phyloP scores from a whole-genome alignment of 2,888 invertebrate genomes.

The Terebella lapidaria region DNA sequence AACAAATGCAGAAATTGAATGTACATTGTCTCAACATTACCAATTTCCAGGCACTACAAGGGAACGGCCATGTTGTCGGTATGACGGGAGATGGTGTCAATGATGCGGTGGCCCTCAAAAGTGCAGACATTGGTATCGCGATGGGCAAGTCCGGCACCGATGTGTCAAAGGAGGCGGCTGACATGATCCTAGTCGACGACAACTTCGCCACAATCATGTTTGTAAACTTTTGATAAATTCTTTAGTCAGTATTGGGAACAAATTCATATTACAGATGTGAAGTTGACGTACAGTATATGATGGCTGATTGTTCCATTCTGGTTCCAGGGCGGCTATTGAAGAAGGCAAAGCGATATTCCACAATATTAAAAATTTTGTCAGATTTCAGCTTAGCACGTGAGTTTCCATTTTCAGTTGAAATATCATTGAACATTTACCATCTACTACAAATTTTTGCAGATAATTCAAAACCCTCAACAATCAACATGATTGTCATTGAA shows the following conservation, averaged over 20 bases:
- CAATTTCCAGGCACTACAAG: slow-evolving; percentile 69
- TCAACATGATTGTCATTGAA: background rate
- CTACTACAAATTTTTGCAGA: background rate
- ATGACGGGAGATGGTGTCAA: slow-evolving; percentile 99
- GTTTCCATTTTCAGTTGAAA: too few relatives aligned
- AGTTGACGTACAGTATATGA: too few relatives aligned
- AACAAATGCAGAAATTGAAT: background rate
- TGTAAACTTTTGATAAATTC: slow-evolving; percentile 55
- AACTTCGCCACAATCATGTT: slow-evolving; percentile 96
- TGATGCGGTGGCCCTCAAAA: slow-evolving; percentile 94
- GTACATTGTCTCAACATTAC: background rate
- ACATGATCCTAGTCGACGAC: slow-evolving; percentile 98
- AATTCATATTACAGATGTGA: too few relatives aligned
- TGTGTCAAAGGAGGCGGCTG: slow-evolving; percentile 98
- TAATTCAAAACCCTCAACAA: background rate
- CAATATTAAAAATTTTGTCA: slow-evolving; percentile 99
- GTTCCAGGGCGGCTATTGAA: slow-evolving; percentile 83
- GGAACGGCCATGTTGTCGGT: slow-evolving; percentile 87
- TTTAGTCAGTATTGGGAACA: background rate
- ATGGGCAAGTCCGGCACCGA: slow-evolving; percentile 89
- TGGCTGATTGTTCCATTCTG: too few relatives aligned
- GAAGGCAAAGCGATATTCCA: slow-evolving; percentile 99
- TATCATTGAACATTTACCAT: background rate
- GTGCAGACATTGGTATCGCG: slow-evolving; percentile 96
- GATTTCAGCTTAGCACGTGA: slow-evolving; percentile 88